These are phyloP conservation scores for Rhingia rostrata DNA, from an alignment of 2,888 invertebrate genomes.

Conservation along the genomic window DNA sequence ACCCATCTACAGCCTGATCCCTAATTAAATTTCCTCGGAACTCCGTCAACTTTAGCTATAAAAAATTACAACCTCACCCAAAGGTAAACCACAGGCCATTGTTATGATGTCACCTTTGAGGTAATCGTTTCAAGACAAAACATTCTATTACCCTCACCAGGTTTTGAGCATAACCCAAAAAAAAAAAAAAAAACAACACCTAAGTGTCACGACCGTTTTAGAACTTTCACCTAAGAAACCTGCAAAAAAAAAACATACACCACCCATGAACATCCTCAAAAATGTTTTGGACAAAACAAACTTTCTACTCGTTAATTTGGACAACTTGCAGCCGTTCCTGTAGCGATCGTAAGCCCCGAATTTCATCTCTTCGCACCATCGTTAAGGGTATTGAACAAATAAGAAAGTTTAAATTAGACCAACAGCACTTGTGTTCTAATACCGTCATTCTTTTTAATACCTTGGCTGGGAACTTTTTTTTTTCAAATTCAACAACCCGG, in stretches of 20 bases:
- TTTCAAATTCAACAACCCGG: background rate
- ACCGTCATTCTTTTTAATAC: constrained; percentile 36
- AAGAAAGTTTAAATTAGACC: constrained; percentile 72
- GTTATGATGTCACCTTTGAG: constrained; percentile 19
- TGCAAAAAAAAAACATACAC: background rate
- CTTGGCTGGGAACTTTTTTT: constrained; percentile 48
- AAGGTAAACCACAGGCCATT: constrained; percentile 10
- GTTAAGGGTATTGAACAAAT: constrained; percentile 35
- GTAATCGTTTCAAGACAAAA: constrained; percentile 54
- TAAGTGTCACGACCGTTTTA: constrained; percentile 45
- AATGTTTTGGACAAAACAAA: constrained; percentile 25
- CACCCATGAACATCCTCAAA: constrained; percentile 10
- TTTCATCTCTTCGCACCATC: background rate
- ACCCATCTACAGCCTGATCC: no score
- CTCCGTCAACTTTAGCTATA: background rate
- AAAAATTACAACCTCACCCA: constrained; percentile 17
- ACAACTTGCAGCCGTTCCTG: constrained; percentile 12
- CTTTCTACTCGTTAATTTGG: constrained; percentile 51
- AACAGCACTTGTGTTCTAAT: constrained; percentile 51
- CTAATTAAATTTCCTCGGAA: background rate
- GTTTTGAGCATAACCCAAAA: constrained; percentile 11
- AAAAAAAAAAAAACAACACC: constrained; percentile 47
- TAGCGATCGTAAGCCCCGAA: background rate
- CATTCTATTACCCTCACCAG: constrained; percentile 47
- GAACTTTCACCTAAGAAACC: constrained; percentile 17